Percentiles rank a stretch among this genome's conserved stretches.
These are phyloP conservation scores for Ganaspis brasiliensis DNA, from an alignment of 2,888 invertebrate species.

Conservation along the genomic window DNA sequence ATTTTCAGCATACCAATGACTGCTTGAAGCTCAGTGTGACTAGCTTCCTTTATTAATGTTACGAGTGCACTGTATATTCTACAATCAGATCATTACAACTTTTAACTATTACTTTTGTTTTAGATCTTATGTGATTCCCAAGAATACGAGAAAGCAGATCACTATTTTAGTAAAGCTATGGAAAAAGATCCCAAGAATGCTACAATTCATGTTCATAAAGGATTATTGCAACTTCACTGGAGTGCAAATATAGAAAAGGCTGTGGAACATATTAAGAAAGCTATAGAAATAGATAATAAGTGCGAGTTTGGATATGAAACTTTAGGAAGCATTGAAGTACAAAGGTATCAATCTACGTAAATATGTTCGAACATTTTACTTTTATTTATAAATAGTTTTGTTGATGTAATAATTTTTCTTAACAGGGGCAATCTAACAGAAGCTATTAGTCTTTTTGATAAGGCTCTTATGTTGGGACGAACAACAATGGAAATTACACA, in stretches of 20 bases:
- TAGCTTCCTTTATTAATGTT: background rate
- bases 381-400: background rate
- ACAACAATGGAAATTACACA: conserved; percentile 95
- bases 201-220: conserved; percentile 93
- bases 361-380: conserved; percentile 10
- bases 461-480: conserved; percentile 92
- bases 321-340: conserved; percentile 96
- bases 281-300: conserved; percentile 93
- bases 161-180: conserved; percentile 90
- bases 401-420: conserved; percentile 69
- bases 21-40: background rate
- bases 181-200: conserved; percentile 93
- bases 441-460: conserved; percentile 93
- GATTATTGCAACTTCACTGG: conserved; percentile 91
- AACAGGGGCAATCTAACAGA: conserved; percentile 90
- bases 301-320: conserved; percentile 98
- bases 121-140: conserved; percentile 91
- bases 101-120: too few relatives aligned
- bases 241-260: conserved; percentile 91
- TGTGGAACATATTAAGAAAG: conserved; percentile 88
- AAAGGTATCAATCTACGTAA: conserved; percentile 79
- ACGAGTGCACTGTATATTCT: too few relatives aligned
- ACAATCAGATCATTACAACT: too few relatives aligned
- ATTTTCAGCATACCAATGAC: too few relatives aligned
- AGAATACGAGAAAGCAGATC: conserved; percentile 91